Conservation (phyloP, 2,797 vertebrate species). For the Salarias fasciatus region DNA sequence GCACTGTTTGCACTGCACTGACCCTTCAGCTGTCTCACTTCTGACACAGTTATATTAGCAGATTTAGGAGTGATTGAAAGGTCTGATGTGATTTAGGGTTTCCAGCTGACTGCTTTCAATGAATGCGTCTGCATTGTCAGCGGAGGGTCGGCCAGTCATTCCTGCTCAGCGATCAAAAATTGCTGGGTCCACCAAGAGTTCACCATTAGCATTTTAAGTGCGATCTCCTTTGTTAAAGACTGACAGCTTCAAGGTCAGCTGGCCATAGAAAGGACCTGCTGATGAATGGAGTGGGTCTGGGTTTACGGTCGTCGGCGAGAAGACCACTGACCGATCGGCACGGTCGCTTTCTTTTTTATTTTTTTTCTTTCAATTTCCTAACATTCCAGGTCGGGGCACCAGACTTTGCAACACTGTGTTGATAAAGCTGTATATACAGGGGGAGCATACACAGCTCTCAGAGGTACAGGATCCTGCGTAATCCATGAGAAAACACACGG, state of each 20-base stretch:
- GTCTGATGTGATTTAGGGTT: background rate
- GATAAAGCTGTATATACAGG: conserved; percentile 57
- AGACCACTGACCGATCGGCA: conserved; percentile 45
- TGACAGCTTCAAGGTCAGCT: conserved; percentile 62
- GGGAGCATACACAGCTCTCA: conserved; percentile 42
- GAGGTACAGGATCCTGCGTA: conserved; percentile 25
- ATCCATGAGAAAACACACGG: conserved; percentile 62
- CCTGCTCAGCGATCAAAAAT: conserved; percentile 51
- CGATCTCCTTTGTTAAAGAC: conserved; percentile 61
- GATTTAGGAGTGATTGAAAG: conserved; percentile 28
- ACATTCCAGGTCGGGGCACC: conserved; percentile 45
- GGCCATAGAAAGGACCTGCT: conserved; percentile 41
- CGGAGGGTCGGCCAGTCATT: conserved; percentile 25
- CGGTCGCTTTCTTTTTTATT: background rate
- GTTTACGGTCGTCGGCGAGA: conserved; percentile 65
- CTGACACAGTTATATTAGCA: conserved; percentile 14
- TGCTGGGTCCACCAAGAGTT: conserved; percentile 50
- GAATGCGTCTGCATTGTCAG: conserved; percentile 31
- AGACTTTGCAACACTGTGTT: conserved; percentile 39
- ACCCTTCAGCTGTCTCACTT: too few relatives aligned
- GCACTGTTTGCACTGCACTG: too few relatives aligned
- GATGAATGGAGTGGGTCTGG: conserved; percentile 52
- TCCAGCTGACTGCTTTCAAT: conserved; percentile 34
- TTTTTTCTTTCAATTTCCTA: conserved; percentile 36
- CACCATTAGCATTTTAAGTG: conserved; percentile 76